Percentiles rank a stretch among this genome's conserved stretches.
Evolutionary conservation across 1,140 invertebrate species (phyloP).

Genomic region (Diorhabda sublineata): DNA sequence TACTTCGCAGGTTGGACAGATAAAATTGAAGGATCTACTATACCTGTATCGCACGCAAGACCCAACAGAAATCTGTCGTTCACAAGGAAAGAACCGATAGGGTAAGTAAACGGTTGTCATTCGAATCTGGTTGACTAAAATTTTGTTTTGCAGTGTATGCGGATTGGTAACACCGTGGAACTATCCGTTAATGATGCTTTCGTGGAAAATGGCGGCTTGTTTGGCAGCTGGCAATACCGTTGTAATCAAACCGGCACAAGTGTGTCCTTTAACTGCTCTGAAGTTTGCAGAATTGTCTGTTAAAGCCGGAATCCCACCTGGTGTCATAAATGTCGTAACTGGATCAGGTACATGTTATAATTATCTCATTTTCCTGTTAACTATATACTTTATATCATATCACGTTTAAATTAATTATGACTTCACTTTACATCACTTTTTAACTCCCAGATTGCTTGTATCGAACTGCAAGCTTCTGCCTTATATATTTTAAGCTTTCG

Average conservation of each 20-base stretch:
- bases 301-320: conserved; percentile 84
- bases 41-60: conserved; percentile 82
- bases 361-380: too few species aligned
- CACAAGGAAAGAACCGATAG: conserved; percentile 86
- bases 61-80: conserved; percentile 87
- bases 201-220: conserved; percentile 97
- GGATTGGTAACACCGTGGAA: conserved; percentile 97
- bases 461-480: too few species aligned
- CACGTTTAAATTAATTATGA: too few species aligned
- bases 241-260: conserved; percentile 92
- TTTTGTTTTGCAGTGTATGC: conserved; percentile 64
- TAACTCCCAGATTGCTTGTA: too few species aligned
- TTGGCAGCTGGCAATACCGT: conserved; percentile 90
- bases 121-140: too few species aligned
- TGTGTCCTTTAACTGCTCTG: conserved; percentile 84
- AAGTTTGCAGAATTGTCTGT: conserved; percentile 89
- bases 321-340: conserved; percentile 90
- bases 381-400: too few species aligned
- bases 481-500: too few species aligned
- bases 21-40: conserved; percentile 89
- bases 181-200: conserved; percentile 96
- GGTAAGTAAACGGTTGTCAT: conserved; percentile 47
- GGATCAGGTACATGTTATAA: conserved; percentile 60
- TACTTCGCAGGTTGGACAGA: conserved; percentile 94
- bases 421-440: too few species aligned